Base-by-base conservation (phyloP, 2,797 vertebrate genomes). In the Channa striata region DNA sequence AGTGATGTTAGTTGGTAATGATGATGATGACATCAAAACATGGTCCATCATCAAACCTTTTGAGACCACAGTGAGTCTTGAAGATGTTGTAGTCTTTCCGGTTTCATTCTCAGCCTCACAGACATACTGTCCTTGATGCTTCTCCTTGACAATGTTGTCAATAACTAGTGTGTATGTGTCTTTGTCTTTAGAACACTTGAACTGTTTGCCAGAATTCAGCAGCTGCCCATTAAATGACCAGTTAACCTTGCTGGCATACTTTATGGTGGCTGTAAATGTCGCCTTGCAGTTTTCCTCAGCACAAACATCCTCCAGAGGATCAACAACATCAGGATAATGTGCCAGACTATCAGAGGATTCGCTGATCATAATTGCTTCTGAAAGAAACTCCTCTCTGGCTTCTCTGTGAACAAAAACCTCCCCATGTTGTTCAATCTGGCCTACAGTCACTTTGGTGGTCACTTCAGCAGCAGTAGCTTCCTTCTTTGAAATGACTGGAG, bases 31-130 rank as follows among this genome's bases (percentile, higher is more conserved):
- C 49, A 84, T 84, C 36, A 90, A 91, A 93, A 58, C 84, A 93
- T 84, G 61, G 80, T 54, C 82, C 85, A 94, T 94, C 92, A 86
- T 95, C 96, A 95, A 97, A 97, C 96, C 97, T 98, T 93, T 94
- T 94, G 94, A 91, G 86, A 94, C 78, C 89, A 98, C 93, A 90
- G 94, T 95, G 90, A 99, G 95, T 89, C 95, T 94, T 71, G 97
- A 94, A 73, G 96, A 92, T 47, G 96, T 95, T 69, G 93, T 68
- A n/a, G 92, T 93, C 93, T 93, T 96, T 87, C 96, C 95, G 16
- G 71, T 87, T 92, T 95, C 92, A 87, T 95, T 98, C 86, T 94
- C 89, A 13, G 94, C 96, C 94, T 97, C 96, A 93, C 96, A 98
- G 83, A 91, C 88, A 93, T 95, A 98, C 40, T 96, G 92, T 92